These are phyloP conservation scores for Brachylomia viminalis DNA, from an alignment of 2,888 invertebrate genomes.

Conservation along the genomic window DNA sequence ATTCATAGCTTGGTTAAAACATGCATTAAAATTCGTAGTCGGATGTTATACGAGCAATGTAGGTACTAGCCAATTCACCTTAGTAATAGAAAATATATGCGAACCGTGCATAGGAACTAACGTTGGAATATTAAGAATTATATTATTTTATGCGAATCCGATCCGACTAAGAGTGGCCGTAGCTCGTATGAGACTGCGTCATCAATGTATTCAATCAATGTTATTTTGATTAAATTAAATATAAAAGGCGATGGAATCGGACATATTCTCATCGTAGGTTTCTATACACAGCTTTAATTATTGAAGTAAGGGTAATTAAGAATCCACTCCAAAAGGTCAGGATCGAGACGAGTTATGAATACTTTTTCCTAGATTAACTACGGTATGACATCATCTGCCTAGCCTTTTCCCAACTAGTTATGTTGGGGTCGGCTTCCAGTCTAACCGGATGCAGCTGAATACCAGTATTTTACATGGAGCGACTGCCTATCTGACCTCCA, in stretches of 20 bases:
- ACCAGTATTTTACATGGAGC: too few species aligned
- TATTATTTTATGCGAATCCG: background rate
- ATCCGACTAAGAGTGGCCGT: background rate
- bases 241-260: too few species aligned
- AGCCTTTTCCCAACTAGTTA: too few species aligned
- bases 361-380: too few species aligned
- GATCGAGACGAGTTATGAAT: background rate
- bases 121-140: background rate
- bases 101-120: background rate
- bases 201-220: background rate
- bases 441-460: too few species aligned
- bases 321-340: background rate
- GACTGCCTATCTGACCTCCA: too few species aligned
- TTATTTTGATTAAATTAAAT: background rate
- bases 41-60: constrained; percentile 32
- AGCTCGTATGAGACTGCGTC: background rate
- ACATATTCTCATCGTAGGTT: background rate
- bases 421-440: too few species aligned
- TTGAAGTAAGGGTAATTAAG: background rate
- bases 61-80: constrained; percentile 44
- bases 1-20: background rate
- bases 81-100: constrained; percentile 13
- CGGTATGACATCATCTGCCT: too few species aligned
- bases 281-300: constrained; percentile 13
- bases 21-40: constrained; percentile 1